Percentiles rank a stretch among this genome's conserved stretches.
Evolutionary conservation across 2,888 invertebrate species (phyloP).

Genomic region (Brachylomia viminalis): DNA sequence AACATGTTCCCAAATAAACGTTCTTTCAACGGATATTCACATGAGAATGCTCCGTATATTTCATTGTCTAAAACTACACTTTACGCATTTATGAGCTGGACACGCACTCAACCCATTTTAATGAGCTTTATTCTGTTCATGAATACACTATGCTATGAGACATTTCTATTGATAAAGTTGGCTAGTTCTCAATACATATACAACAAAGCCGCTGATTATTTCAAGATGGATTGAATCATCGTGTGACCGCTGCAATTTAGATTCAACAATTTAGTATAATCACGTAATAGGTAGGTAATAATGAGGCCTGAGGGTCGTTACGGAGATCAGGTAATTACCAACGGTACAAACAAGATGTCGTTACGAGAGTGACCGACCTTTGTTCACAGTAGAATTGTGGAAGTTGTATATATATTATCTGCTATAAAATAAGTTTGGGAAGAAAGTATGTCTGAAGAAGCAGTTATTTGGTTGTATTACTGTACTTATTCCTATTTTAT

Average conservation of each 20-base stretch:
- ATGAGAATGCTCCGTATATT: neutral
- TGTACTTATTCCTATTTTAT: neutral
- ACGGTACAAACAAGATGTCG: conserved; percentile 51
- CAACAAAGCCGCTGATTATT: conserved; percentile 46
- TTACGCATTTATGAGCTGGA: conserved; percentile 19
- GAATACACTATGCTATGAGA: conserved; percentile 70
- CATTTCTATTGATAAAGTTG: conserved; percentile 60
- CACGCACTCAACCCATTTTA: conserved; percentile 24
- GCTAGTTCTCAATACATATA: conserved; percentile 42
- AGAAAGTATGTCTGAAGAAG: conserved; percentile 23
- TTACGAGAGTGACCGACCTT: conserved; percentile 44
- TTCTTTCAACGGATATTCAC: conserved; percentile 12
- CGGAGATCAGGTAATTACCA: conserved; percentile 55
- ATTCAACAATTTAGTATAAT: conserved; percentile 55
- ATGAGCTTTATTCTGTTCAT: conserved; percentile 25
- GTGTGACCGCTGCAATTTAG: conserved; percentile 50
- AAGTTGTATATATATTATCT: conserved; percentile 15
- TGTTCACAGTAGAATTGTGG: conserved; percentile 32
- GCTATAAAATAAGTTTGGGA: conserved; percentile 20
- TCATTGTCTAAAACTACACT: conserved; percentile 37
- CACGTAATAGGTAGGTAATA: conserved; percentile 55
- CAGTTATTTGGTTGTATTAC: neutral
- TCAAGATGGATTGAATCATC: conserved; percentile 54
- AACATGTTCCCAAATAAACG: conserved; percentile 23
- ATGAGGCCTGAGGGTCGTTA: conserved; percentile 56